Evolutionary conservation across 2,797 vertebrate species (phyloP).

Genomic region (Pogoniulus pusillus): DNA sequence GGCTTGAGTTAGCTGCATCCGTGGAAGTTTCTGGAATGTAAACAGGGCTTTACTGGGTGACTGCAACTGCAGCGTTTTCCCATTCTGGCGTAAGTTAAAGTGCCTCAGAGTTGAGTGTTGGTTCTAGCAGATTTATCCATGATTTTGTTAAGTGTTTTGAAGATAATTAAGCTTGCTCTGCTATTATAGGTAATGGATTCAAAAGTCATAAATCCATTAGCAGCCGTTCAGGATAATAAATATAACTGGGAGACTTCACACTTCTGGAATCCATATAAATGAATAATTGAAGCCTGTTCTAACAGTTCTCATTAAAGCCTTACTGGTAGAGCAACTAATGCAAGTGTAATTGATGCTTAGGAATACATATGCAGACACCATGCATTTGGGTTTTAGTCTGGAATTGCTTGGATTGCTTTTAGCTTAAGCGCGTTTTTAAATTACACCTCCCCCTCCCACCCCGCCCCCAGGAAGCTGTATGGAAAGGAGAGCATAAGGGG

Average conservation of each 20-base stretch:
- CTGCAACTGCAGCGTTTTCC: background rate
- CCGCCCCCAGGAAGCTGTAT: background rate
- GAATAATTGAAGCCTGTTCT: background rate
- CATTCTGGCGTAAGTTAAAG: conserved; percentile 24
- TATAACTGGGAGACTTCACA: background rate
- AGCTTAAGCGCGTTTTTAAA: background rate
- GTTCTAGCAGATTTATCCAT: background rate
- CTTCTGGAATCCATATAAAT: background rate
- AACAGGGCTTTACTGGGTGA: conserved; percentile 10
- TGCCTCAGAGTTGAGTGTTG: background rate
- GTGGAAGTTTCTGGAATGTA: conserved; percentile 31
- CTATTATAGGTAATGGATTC: background rate
- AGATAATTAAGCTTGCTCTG: background rate
- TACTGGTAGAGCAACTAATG: background rate
- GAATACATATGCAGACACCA: background rate
- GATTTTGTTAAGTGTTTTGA: background rate
- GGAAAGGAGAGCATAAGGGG: background rate
- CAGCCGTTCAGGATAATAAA: background rate
- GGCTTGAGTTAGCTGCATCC: background rate
- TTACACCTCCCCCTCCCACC: background rate
- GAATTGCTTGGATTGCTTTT: background rate
- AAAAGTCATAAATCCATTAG: background rate
- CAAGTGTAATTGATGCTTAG: background rate
- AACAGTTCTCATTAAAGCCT: background rate
- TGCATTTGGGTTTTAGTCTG: background rate